Percentiles rank a stretch among this genome's conserved stretches.
Conservation (phyloP, 1,140 invertebrate species). For the Daktulosphaira vitifoliae region DNA sequence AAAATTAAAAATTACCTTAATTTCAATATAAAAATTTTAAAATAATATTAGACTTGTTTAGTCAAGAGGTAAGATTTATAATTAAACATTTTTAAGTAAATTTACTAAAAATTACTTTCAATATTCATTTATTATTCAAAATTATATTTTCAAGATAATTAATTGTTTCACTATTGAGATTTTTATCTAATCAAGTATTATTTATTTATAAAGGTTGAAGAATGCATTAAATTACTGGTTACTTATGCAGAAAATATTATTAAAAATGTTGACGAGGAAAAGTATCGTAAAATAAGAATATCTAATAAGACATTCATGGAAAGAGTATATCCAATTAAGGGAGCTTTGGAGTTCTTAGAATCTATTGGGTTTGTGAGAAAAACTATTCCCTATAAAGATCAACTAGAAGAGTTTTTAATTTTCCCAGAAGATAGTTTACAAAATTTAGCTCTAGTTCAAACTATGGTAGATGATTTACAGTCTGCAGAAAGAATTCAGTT, state of each 20-base stretch:
- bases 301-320: conserved; percentile 72
- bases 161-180: no score
- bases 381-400: conserved; percentile 38
- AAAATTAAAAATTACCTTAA: no score
- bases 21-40: no score
- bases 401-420: conserved; percentile 55
- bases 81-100: no score
- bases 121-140: no score
- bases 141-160: no score
- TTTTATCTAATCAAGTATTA: no score
- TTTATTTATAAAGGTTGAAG: conserved; percentile 55
- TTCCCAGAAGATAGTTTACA: conserved; percentile 51
- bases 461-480: conserved; percentile 63
- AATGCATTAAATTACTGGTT: conserved; percentile 73
- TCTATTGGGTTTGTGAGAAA: conserved; percentile 69
- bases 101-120: no score
- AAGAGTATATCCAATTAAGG: conserved; percentile 67
- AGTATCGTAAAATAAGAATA: conserved; percentile 82
- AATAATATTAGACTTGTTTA: no score
- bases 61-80: no score
- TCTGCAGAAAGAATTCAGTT: conserved; percentile 71
- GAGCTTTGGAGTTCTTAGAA: conserved; percentile 68
- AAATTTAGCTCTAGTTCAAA: conserved; percentile 49
- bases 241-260: conserved; percentile 89
- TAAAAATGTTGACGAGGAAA: conserved; percentile 73